A percentile compares a stretch with the other conserved stretches of the same genome.
Evolutionary conservation across 2,113 vertebrate genomes (phyloP).

Genomic region (Connochaetes taurinus): DNA sequence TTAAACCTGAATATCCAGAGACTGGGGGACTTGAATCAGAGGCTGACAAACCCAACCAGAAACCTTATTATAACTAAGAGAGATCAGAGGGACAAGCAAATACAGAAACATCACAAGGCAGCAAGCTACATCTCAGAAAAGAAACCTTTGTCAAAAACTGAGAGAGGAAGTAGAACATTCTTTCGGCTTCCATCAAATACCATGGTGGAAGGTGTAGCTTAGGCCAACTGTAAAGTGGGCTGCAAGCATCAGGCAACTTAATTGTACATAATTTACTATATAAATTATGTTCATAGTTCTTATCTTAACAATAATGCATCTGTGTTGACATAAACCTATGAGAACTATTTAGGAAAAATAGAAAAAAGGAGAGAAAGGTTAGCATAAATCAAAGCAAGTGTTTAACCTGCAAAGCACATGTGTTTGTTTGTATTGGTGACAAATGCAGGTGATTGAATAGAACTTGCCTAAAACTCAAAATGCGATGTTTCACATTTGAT

Average conservation of each 20-base stretch:
- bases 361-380: neutral
- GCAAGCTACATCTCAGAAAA: neutral
- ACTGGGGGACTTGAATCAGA: slow-evolving; percentile 8
- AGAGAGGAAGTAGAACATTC: neutral
- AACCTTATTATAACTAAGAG: neutral
- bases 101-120: neutral
- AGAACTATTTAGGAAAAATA: neutral
- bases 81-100: slow-evolving; percentile 32
- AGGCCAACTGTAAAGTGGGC: neutral
- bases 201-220: neutral
- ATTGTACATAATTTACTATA: neutral
- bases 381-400: too few relatives aligned
- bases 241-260: neutral
- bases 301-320: neutral
- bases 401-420: neutral
- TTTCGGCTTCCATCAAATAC: neutral
- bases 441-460: rapidly evolving
- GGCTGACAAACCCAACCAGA: slow-evolving; percentile 11
- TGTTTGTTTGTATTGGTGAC: neutral
- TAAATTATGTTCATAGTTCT: neutral
- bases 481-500: rapidly evolving
- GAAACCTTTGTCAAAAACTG: neutral
- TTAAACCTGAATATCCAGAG: neutral
- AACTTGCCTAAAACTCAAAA: neutral
- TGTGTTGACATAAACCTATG: neutral